Conservation (phyloP, 2,113 vertebrate genomes). For the Ondatra zibethicus region DNA sequence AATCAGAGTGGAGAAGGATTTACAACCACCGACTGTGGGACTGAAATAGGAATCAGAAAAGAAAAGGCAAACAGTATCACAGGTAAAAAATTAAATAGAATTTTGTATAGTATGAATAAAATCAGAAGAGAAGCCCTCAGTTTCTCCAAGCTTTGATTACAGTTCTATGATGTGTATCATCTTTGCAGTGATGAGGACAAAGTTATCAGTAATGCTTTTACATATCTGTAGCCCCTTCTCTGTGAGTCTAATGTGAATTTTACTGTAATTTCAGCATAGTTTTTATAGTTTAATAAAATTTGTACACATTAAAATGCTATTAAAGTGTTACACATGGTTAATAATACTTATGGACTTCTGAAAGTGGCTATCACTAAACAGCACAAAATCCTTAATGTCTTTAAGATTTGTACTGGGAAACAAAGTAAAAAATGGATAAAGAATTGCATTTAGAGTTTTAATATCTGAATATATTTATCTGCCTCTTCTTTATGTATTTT, state of each 20-base stretch:
- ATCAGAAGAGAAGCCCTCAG: not conserved
- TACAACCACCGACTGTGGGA: accelerated
- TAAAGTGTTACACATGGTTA: conserved; percentile 65
- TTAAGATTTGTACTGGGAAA: conserved; percentile 57
- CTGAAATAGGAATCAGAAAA: not conserved
- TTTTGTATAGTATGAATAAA: not conserved
- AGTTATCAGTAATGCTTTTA: not conserved
- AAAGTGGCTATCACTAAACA: conserved; percentile 64
- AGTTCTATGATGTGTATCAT: not conserved
- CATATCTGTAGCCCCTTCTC: not conserved
- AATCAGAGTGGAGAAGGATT: not conserved
- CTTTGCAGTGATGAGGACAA: not conserved
- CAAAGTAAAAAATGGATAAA: conserved; percentile 37
- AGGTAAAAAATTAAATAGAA: not conserved
- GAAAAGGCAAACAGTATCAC: not conserved
- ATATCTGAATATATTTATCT: not conserved
- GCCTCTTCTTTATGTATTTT: not conserved
- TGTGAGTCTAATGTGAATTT: conserved; percentile 60
- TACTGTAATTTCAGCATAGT: conserved; percentile 65
- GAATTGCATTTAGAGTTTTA: not conserved
- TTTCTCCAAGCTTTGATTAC: not conserved
- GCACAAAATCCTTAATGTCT: conserved; percentile 59
- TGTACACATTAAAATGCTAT: conserved; percentile 69
- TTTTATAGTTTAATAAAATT: conserved; percentile 71
- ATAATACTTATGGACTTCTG: conserved; percentile 66